phyloP scores from a whole-genome alignment of 1,140 invertebrate species.

The Oncopodura yosiiana region DNA sequence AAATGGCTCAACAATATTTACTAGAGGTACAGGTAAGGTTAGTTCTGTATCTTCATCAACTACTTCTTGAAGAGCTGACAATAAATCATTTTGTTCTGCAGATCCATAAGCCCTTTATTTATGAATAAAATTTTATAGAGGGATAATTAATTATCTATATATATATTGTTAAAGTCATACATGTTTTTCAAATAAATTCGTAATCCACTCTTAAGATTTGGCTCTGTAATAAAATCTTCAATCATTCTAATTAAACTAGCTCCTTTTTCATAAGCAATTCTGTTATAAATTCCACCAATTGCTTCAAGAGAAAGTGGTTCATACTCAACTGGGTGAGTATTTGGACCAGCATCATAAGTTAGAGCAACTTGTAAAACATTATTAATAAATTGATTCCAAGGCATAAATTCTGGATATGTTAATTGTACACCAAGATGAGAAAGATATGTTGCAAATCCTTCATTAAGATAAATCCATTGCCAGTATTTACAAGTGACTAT shows the following conservation, averaged over 20 bases:
- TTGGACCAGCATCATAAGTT: too few relatives aligned
- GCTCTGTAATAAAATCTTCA: slow-evolving; percentile 3
- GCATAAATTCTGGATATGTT: slow-evolving; percentile 9
- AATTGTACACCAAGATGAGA: neutral
- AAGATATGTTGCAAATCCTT: neutral
- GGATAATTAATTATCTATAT: neutral
- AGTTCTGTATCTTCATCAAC: neutral
- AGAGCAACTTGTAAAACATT: slow-evolving; percentile 5
- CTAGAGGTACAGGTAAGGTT: neutral
- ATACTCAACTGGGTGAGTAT: too few relatives aligned
- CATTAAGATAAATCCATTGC: slow-evolving; percentile 12
- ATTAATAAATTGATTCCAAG: slow-evolving; percentile 8
- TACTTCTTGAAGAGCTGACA: neutral
- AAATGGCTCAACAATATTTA: neutral
- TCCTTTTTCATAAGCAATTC: slow-evolving; percentile 9
- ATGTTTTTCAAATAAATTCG: neutral
- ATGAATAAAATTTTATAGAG: too few relatives aligned
- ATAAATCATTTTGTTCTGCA: slow-evolving; percentile 5
- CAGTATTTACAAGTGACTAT: neutral
- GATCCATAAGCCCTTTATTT: neutral
- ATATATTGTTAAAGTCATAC: neutral
- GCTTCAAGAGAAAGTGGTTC: too few relatives aligned
- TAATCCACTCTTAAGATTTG: neutral
- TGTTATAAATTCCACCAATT: slow-evolving; percentile 7
- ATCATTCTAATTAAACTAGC: slow-evolving; percentile 2